Evolutionary conservation across 2,888 invertebrate species (phyloP).

Genomic region (Zaprionus obscuricornis): DNA sequence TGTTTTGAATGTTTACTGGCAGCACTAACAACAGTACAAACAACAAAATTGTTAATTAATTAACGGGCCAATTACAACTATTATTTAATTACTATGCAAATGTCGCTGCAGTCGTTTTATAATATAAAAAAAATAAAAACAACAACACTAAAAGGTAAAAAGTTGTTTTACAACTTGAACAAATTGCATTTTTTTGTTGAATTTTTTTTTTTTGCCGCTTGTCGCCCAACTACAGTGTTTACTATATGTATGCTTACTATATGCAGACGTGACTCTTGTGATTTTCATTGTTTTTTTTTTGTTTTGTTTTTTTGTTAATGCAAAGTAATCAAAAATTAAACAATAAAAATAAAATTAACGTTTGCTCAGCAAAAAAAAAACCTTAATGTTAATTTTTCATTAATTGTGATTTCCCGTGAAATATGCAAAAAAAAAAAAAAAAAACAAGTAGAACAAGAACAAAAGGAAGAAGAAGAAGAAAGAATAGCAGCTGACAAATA

Average conservation of each 20-base stretch:
- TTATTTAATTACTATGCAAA: slow-evolving; percentile 54
- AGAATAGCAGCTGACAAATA: no score
- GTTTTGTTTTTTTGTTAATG: slow-evolving; percentile 20
- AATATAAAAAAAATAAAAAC: slow-evolving; percentile 43
- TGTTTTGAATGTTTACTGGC: no score
- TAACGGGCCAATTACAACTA: slow-evolving; percentile 8
- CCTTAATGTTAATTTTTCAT: no score
- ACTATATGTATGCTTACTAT: not conserved
- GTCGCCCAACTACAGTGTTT: slow-evolving; percentile 33
- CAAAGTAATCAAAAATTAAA: slow-evolving; percentile 39
- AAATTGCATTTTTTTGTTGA: slow-evolving; percentile 46
- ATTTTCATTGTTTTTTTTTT: slow-evolving; percentile 9
- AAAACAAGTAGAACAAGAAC: no score
- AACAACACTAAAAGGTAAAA: slow-evolving; percentile 53
- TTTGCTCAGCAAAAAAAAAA: slow-evolving; percentile 13
- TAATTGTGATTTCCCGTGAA: no score
- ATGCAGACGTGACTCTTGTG: not conserved
- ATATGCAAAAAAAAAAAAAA: no score
- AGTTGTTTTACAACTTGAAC: slow-evolving; percentile 57
- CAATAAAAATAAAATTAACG: not conserved
- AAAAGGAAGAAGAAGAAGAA: no score
- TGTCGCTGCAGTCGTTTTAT: slow-evolving; percentile 52
- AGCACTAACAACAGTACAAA: no score
- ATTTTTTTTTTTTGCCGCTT: slow-evolving; percentile 1
- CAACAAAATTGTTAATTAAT: slow-evolving; percentile 17